Evolutionary conservation across 1,140 invertebrate species (phyloP).

Genomic region (Drosophila micromelanica): DNA sequence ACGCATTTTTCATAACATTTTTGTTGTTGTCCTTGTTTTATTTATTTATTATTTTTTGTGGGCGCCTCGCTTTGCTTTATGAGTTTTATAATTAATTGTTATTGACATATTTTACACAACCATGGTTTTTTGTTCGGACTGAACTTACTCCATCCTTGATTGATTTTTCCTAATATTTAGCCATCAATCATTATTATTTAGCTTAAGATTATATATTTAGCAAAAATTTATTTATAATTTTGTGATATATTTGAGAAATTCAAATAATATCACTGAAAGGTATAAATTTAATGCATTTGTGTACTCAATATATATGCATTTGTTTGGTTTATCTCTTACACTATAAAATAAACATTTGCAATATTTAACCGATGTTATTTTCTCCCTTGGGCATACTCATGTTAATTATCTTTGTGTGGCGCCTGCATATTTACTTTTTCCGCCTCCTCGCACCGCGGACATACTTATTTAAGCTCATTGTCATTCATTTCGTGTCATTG

Average conservation of each 20-base stretch:
- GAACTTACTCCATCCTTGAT: slow-evolving; percentile 56
- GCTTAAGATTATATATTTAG: slow-evolving; percentile 6
- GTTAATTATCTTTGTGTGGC: slow-evolving; percentile 43
- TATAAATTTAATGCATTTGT: too few species aligned
- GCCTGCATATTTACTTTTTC: slow-evolving; percentile 38
- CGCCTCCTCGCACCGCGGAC: background rate
- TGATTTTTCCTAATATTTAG: slow-evolving; percentile 62
- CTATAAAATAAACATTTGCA: background rate
- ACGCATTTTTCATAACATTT: slow-evolving; percentile 66
- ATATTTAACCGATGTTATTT: slow-evolving; percentile 10
- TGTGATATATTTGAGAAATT: background rate
- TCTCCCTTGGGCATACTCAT: slow-evolving; percentile 21
- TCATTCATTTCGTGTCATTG: slow-evolving; percentile 39
- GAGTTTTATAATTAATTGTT: slow-evolving; percentile 74
- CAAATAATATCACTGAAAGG: background rate
- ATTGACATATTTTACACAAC: slow-evolving; percentile 64
- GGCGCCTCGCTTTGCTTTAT: slow-evolving; percentile 62
- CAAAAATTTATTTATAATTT: background rate
- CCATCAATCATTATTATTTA: slow-evolving; percentile 51
- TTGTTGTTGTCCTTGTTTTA: slow-evolving; percentile 38
- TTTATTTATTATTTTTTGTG: slow-evolving; percentile 47
- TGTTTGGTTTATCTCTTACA: background rate
- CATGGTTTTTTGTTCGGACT: slow-evolving; percentile 10
- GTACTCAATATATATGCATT: background rate
- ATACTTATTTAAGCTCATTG: slow-evolving; percentile 9